A percentile compares a stretch with the other conserved stretches of the same genome.
These are phyloP conservation scores for Phoxinus phoxinus DNA, from an alignment of 2,113 vertebrate species.

Conservation along the genomic window DNA sequence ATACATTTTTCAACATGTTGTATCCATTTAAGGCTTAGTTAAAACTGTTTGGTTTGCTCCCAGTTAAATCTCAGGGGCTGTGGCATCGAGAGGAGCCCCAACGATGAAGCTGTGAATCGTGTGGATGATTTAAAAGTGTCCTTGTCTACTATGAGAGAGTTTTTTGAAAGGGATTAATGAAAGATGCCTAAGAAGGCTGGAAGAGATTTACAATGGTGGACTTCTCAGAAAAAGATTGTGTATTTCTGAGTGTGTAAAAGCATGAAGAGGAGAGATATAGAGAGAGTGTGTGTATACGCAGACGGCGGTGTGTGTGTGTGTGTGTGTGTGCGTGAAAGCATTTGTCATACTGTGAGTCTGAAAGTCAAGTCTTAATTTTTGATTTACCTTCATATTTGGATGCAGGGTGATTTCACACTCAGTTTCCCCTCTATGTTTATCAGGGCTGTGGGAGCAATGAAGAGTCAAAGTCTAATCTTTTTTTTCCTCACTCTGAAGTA, in stretches of 20 bases:
- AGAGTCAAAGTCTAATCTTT: slow-evolving; percentile 25
- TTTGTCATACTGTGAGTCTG: slow-evolving; percentile 54
- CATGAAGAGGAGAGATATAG: slow-evolving; percentile 18
- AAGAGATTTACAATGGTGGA: slow-evolving; percentile 14
- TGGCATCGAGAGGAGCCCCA: slow-evolving; percentile 29
- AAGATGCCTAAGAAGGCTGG: background rate
- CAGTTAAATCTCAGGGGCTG: slow-evolving; percentile 42
- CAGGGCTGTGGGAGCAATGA: slow-evolving; percentile 21
- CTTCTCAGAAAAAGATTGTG: slow-evolving; percentile 14
- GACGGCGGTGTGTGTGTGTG: slow-evolving; percentile 39
- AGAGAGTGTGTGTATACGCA: slow-evolving; percentile 9
- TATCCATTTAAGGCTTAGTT: slow-evolving; percentile 18
- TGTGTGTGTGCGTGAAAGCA: slow-evolving; percentile 50
- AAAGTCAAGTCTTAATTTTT: slow-evolving; percentile 3
- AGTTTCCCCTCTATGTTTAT: slow-evolving; percentile 28
- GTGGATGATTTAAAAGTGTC: slow-evolving; percentile 54
- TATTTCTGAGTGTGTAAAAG: slow-evolving; percentile 18
- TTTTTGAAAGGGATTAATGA: slow-evolving; percentile 40
- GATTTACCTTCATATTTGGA: slow-evolving; percentile 11
- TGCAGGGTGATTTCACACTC: slow-evolving; percentile 37
- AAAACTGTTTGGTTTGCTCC: slow-evolving; percentile 18
- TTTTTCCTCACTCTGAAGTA: slow-evolving; percentile 21
- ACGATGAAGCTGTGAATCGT: slow-evolving; percentile 49
- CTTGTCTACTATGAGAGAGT: slow-evolving; percentile 53
- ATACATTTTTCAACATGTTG: background rate